phyloP scores from a whole-genome alignment of 2,113 vertebrate species.

The Tursiops truncatus region DNA sequence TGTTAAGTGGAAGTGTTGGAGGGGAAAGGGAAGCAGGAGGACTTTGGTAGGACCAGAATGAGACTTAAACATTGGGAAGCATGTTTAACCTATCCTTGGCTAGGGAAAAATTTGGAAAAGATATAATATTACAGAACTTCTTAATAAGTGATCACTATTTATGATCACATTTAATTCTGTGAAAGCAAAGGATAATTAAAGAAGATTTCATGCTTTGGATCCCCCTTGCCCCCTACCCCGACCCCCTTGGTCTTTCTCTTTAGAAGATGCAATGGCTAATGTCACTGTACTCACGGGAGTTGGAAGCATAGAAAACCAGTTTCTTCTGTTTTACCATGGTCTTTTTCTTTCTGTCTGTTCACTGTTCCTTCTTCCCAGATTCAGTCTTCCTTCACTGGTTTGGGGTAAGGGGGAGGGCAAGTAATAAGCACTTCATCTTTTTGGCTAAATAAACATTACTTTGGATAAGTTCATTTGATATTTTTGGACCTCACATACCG shows the following conservation, averaged over 20 bases:
- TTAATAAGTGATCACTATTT: neutral
- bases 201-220: neutral
- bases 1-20: neutral
- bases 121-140: neutral
- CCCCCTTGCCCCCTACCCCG: fast-evolving
- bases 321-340: neutral
- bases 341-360: neutral
- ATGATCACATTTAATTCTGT: constrained; percentile 24
- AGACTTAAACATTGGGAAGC: neutral
- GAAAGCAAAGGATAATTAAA: constrained; percentile 15
- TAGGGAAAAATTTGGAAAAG: neutral
- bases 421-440: constrained; percentile 4
- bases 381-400: neutral
- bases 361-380: neutral
- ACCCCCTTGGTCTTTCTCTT: neutral
- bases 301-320: neutral
- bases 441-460: neutral
- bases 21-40: neutral
- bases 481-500: constrained; percentile 18
- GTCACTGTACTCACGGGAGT: neutral
- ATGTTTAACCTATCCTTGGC: neutral
- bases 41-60: neutral
- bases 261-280: neutral
- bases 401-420: neutral
- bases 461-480: neutral